These are phyloP conservation scores for Ophion ellenae DNA, from an alignment of 2,888 invertebrate species.

Conservation along the genomic window DNA sequence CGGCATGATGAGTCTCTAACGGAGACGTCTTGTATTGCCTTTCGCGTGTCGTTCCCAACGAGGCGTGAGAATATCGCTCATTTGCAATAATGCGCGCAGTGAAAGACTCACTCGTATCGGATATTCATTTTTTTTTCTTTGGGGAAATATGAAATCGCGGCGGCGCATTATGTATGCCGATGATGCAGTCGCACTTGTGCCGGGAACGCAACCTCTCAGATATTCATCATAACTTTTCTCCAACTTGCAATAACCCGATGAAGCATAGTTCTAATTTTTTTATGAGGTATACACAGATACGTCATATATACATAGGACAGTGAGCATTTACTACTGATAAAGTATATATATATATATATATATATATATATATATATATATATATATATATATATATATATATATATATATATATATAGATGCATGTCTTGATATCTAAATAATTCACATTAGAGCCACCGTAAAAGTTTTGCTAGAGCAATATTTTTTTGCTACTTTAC, in stretches of 20 bases:
- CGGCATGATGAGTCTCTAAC: constrained; percentile 20
- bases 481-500: constrained; percentile 22
- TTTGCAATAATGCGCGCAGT: constrained; percentile 19
- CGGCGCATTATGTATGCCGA: too few relatives aligned
- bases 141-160: too few relatives aligned
- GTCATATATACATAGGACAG: too few relatives aligned
- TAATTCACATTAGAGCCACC: constrained; percentile 31
- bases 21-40: constrained; percentile 22
- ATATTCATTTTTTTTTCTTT: background rate
- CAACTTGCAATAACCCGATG: background rate
- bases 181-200: too few relatives aligned
- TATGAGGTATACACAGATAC: too few relatives aligned
- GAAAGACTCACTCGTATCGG: background rate
- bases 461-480: constrained; percentile 27
- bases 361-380: too few relatives aligned
- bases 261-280: background rate
- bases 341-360: too few relatives aligned
- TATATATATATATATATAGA: background rate
- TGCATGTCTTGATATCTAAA: background rate
- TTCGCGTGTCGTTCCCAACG: constrained; percentile 30
- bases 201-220: background rate
- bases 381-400: background rate
- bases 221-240: background rate
- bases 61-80: constrained; percentile 9
- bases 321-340: too few relatives aligned